Base-by-base conservation (phyloP, 2,797 vertebrate genomes). In the Diceros bicornis region DNA sequence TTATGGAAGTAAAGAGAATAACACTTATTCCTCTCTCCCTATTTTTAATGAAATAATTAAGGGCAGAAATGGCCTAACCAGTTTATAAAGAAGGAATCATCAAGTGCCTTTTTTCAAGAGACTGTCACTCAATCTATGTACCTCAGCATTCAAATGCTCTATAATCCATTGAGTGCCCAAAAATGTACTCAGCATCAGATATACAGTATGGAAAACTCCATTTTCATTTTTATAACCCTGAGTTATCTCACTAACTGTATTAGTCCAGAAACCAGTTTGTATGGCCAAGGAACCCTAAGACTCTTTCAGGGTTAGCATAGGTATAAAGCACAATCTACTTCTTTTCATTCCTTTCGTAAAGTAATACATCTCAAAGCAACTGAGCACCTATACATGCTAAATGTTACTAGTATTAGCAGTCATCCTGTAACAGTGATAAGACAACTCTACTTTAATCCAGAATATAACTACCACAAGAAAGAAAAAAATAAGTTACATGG, bases 211-310 rank as follows among this genome's bases (percentile, higher is more conserved):
- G 89, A 94, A 85, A 94, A 72, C 25, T 61, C 2, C 52, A n/a
- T 20, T 90, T 92, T 68, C 29, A 79, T 71, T 91, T 95, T 88
- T 68, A 82, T 41, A 59, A 72, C 16, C n/a, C n/a, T n/a, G 78
- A 93, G 7, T 69, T 62, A 88, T 41, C 62, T 75, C 32, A 91
- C n/a, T 57, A 86, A 93, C 14, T n/a, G 32, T 10, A 2, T 72
- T 77, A 62, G 72, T 92, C 17, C 55, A 91, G 71, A 90, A 92
- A 72, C 74, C 20, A 71, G 27, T 64, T n/a, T 96, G 29, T 34
- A 79, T 6, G 44, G 50, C 16, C 27, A 85, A 29, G 47, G 29
- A 96, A 93, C 55, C 44, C 0, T 77, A 87, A 57, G 64, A 89
- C 17, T 29, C 57, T 85, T 91, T 50, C 59, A 34, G 37, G 55